Conservation (phyloP, 1,140 invertebrate genomes). For the Diabrotica virgifera region DNA sequence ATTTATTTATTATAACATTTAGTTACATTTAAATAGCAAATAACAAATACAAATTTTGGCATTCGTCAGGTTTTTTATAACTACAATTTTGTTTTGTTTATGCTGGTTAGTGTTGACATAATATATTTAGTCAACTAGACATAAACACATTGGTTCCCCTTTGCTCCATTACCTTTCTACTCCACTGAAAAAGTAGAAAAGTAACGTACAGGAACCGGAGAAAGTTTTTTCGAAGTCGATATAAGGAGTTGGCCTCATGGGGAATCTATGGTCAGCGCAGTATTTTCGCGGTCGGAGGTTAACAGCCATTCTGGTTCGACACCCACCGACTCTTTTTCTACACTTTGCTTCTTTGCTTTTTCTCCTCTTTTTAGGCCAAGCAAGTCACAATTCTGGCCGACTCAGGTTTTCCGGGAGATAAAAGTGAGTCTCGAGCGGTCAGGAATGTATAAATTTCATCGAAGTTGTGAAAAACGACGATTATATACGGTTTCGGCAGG, state of each 20-base stretch:
- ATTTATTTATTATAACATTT: too few relatives aligned
- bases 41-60: too few relatives aligned
- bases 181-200: neutral
- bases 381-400: neutral
- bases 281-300: conserved; percentile 42
- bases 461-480: too few relatives aligned
- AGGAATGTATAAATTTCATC: too few relatives aligned
- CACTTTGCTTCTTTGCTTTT: neutral
- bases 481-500: too few relatives aligned
- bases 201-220: conserved; percentile 30
- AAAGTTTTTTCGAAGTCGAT: conserved; percentile 37
- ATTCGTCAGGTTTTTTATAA: too few relatives aligned
- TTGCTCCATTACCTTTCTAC: neutral
- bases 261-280: conserved; percentile 40
- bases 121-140: too few relatives aligned
- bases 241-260: conserved; percentile 42
- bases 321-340: conserved; percentile 28
- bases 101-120: too few relatives aligned
- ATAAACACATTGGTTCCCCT: too few relatives aligned
- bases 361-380: neutral
- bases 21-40: too few relatives aligned
- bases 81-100: too few relatives aligned
- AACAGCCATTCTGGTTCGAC: conserved; percentile 40
- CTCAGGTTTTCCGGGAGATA: neutral
- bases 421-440: too few relatives aligned